phyloP scores from a whole-genome alignment of 2,888 invertebrate genomes.

The Omphaloscelis lunosa region DNA sequence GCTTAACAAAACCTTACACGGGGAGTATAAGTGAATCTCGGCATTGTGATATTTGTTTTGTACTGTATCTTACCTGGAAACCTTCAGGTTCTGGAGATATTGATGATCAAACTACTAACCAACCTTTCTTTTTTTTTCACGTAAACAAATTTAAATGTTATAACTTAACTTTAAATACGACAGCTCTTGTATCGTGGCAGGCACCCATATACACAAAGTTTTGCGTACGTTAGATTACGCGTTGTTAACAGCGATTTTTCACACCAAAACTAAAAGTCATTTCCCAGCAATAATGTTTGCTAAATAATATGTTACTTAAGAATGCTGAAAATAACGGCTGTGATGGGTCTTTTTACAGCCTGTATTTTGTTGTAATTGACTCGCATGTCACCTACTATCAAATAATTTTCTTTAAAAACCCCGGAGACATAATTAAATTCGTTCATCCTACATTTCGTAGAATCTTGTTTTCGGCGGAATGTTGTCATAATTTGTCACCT shows the following conservation, averaged over 20 bases:
- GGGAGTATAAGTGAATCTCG: neutral
- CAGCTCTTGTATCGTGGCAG: neutral
- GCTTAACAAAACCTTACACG: neutral
- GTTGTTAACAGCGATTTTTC: neutral
- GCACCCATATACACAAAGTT: neutral
- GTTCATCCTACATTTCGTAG: slow-evolving; percentile 23
- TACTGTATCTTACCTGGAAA: neutral
- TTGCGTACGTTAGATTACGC: neutral
- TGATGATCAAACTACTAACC: neutral
- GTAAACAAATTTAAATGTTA: neutral
- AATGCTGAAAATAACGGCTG: neutral
- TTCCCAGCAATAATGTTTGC: neutral
- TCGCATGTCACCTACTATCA: neutral
- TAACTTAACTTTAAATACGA: neutral
- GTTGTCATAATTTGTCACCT: slow-evolving; percentile 54
- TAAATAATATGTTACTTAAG: neutral
- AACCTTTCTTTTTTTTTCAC: neutral
- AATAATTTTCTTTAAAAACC: neutral
- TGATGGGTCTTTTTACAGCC: neutral
- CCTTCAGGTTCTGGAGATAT: neutral
- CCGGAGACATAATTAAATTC: slow-evolving; percentile 17
- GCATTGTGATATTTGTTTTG: neutral
- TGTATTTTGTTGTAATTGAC: neutral
- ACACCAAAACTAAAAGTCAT: neutral
- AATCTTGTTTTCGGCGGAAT: slow-evolving; percentile 30